Conservation (phyloP, 1,140 invertebrate genomes). For the Nebria ingens region DNA sequence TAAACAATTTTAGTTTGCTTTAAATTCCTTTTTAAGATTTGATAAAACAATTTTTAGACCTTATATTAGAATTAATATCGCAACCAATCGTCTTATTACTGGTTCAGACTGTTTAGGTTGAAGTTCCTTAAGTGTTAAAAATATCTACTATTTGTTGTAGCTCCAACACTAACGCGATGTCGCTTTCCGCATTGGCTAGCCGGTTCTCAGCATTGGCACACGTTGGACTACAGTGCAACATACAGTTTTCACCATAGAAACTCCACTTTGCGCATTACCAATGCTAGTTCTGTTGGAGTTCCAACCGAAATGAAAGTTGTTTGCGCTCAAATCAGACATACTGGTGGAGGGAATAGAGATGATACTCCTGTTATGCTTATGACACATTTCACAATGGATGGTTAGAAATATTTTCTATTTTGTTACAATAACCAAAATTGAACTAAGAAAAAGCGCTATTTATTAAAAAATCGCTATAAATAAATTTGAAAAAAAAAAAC, state of each 20-base stretch:
- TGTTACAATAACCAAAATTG: neutral
- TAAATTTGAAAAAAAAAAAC: no score
- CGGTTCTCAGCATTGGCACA: conserved; percentile 55
- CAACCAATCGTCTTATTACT: no score
- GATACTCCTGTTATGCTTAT: conserved; percentile 43
- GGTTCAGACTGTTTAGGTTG: no score
- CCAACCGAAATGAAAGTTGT: conserved; percentile 47
- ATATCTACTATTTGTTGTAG: conserved; percentile 33
- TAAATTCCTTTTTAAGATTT: no score
- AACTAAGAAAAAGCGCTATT: no score
- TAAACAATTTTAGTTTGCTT: no score
- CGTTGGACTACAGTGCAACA: conserved; percentile 53
- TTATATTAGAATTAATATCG: no score
- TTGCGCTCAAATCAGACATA: conserved; percentile 48
- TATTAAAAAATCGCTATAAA: no score
- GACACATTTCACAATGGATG: conserved; percentile 53
- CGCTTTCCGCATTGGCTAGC: conserved; percentile 58
- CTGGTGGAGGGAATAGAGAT: conserved; percentile 31
- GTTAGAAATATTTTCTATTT: conserved; percentile 32
- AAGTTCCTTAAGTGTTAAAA: no score
- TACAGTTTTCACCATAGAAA: conserved; percentile 58
- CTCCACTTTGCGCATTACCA: conserved; percentile 41
- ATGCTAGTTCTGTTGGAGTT: neutral
- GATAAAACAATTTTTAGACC: no score
- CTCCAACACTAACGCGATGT: conserved; percentile 48